Percentiles rank a stretch among this genome's conserved stretches.
These are phyloP conservation scores for Galaxea fascicularis DNA, from an alignment of 92 coral and sea anemone species.

Conservation along the genomic window DNA sequence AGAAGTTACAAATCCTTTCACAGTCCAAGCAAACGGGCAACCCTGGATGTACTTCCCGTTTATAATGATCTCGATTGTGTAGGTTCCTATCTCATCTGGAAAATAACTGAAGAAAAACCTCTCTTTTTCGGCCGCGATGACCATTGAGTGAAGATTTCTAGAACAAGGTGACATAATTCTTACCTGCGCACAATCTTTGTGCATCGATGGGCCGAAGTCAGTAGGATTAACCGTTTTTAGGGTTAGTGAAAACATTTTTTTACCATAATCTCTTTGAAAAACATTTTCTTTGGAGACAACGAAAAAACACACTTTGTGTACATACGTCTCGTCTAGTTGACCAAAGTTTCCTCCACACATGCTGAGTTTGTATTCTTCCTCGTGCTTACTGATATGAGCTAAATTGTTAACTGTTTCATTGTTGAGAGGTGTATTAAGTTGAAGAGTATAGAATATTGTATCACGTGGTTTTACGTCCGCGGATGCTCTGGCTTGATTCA, in stretches of 20 bases:
- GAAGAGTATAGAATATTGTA: not conserved
- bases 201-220: conserved; percentile 7
- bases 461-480: conserved; percentile 10
- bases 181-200: not conserved
- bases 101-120: not conserved
- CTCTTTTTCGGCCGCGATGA: not conserved
- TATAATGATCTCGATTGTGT: not conserved
- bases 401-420: not conserved
- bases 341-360: conserved; percentile 20
- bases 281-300: not conserved
- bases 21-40: not conserved
- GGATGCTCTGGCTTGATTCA: conserved; percentile 22
- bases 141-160: not conserved
- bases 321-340: conserved; percentile 1
- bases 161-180: not conserved
- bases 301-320: not conserved
- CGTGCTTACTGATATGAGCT: not conserved
- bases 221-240: not conserved
- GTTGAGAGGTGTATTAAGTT: not conserved
- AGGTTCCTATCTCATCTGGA: conserved; percentile 24
- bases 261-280: not conserved
- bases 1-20: conserved; percentile 11
- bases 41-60: not conserved
- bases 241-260: not conserved
- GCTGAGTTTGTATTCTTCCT: conserved; percentile 15